Evolutionary conservation across 1,140 invertebrate genomes (phyloP).

Genomic region (Trichoplusia ni): DNA sequence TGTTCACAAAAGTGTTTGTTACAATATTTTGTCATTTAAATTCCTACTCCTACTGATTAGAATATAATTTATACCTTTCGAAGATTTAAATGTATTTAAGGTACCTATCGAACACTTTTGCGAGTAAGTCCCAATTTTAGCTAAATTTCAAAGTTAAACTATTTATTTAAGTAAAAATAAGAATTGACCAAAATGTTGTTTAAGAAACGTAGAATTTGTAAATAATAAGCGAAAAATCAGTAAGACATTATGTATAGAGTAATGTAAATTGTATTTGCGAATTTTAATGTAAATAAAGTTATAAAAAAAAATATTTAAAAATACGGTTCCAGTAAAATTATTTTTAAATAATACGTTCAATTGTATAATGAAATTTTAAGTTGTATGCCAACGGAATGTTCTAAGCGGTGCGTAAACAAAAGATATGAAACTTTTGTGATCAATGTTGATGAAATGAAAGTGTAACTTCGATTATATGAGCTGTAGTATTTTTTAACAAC

Average conservation of each 20-base stretch:
- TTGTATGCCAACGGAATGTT: constrained; percentile 70
- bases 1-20: constrained; percentile 42
- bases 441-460: constrained; percentile 79
- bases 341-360: constrained; percentile 69
- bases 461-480: constrained; percentile 80
- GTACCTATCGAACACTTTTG: constrained; percentile 31
- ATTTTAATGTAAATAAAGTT: constrained; percentile 75
- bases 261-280: constrained; percentile 73
- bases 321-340: constrained; percentile 68
- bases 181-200: constrained; percentile 78
- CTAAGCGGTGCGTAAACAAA: constrained; percentile 73
- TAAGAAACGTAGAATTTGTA: constrained; percentile 63
- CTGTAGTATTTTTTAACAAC: constrained; percentile 78
- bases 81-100: constrained; percentile 14
- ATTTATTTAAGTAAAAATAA: constrained; percentile 73
- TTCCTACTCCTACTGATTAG: constrained; percentile 7
- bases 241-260: constrained; percentile 66
- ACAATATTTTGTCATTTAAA: constrained; percentile 23
- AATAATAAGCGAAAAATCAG: constrained; percentile 57
- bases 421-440: constrained; percentile 74
- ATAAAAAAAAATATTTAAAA: constrained; percentile 49
- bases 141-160: constrained; percentile 43
- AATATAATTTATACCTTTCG: constrained; percentile 22
- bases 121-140: constrained; percentile 38
- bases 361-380: constrained; percentile 59